These are phyloP conservation scores for Chrysocyon brachyurus DNA, from an alignment of 2,797 vertebrate species.

Conservation along the genomic window DNA sequence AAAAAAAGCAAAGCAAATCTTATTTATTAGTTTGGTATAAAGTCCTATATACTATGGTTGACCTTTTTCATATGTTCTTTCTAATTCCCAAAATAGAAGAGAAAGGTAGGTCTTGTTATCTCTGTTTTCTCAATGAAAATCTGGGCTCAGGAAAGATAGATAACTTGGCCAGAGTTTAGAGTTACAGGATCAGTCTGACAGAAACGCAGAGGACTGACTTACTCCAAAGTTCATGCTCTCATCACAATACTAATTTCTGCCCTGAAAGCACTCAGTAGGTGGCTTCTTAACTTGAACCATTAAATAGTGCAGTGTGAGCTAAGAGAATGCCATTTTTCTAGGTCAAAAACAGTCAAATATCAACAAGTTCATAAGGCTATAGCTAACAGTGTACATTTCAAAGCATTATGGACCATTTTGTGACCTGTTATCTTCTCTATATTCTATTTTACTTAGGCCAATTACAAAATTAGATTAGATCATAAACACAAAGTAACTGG, in stretches of 20 bases:
- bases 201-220: not conserved
- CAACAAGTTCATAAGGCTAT: not conserved
- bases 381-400: not conserved
- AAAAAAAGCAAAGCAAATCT: not conserved
- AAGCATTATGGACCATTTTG: not conserved
- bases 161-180: not conserved
- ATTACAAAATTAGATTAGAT: not conserved
- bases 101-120: not conserved
- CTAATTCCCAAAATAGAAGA: not conserved
- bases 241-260: not conserved
- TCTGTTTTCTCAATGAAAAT: not conserved
- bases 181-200: not conserved
- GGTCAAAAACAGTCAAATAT: not conserved
- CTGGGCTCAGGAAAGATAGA: not conserved
- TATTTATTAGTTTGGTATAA: not conserved
- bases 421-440: not conserved
- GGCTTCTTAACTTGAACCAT: not conserved
- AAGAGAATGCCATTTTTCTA: not conserved
- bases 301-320: not conserved
- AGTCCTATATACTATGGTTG: not conserved
- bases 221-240: not conserved
- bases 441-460: not conserved
- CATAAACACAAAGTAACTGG: not conserved
- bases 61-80: not conserved
- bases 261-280: not conserved